Evolutionary conservation across 2,888 invertebrate genomes (phyloP).

Genomic region (Cynaeus angustus): DNA sequence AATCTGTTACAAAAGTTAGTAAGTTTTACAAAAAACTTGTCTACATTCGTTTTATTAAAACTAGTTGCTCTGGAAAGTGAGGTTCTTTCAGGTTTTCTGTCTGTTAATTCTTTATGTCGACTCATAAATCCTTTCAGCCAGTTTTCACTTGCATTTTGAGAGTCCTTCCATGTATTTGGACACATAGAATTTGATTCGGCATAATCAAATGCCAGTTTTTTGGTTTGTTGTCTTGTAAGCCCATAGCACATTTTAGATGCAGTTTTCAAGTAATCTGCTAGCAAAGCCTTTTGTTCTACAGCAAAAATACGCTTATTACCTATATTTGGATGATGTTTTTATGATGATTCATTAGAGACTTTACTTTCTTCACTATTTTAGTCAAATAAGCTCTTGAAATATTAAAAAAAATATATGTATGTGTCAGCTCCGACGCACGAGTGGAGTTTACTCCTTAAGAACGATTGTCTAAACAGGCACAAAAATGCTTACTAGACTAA

Average conservation of each 20-base stretch:
- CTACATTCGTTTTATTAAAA: constrained; percentile 40
- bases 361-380: constrained; percentile 20
- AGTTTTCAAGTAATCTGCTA: constrained; percentile 38
- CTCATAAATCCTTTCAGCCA: constrained; percentile 45
- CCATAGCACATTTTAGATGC: constrained; percentile 46
- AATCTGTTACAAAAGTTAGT: constrained; percentile 23
- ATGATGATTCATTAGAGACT: constrained; percentile 11
- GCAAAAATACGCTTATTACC: constrained; percentile 37
- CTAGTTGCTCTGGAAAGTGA: constrained; percentile 37
- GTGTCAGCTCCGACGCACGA: too few relatives aligned
- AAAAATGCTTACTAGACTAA: too few relatives aligned
- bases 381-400: constrained; percentile 34
- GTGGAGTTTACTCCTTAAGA: too few relatives aligned
- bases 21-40: neutral
- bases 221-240: constrained; percentile 40
- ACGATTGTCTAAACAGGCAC: too few relatives aligned
- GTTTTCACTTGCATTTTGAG: constrained; percentile 38
- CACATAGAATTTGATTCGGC: constrained; percentile 33
- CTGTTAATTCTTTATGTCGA: constrained; percentile 33
- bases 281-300: constrained; percentile 25
- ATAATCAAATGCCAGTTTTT: constrained; percentile 42
- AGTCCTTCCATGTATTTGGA: constrained; percentile 28
- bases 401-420: too few relatives aligned
- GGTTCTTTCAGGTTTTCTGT: constrained; percentile 39
- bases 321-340: constrained; percentile 26